Evolutionary conservation across 1,140 invertebrate genomes (phyloP).

Genomic region (Procambarus clarkii): DNA sequence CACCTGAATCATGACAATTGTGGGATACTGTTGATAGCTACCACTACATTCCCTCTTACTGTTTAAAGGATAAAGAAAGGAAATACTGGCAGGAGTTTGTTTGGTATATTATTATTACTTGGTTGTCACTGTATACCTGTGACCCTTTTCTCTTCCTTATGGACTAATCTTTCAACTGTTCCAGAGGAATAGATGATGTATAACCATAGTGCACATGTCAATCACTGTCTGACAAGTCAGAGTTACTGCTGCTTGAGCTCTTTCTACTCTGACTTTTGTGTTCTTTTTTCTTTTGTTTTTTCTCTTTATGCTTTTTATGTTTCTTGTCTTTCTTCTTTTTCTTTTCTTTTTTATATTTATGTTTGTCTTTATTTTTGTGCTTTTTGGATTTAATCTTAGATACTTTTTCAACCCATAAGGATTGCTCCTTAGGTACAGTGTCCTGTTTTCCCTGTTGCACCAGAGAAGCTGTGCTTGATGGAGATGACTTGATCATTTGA

Average conservation of each 20-base stretch:
- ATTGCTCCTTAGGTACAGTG: background rate
- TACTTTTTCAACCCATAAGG: conserved; percentile 43
- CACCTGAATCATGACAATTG: no score
- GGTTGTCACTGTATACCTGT: no score
- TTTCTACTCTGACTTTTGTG: background rate
- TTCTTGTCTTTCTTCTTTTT: conserved; percentile 56
- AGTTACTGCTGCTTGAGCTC: conserved; percentile 1
- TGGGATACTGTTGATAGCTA: no score
- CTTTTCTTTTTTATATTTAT: conserved; percentile 55
- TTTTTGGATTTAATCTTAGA: conserved; percentile 34
- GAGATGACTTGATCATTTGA: conserved; percentile 34
- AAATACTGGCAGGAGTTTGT: no score
- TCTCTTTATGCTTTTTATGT: conserved; percentile 32
- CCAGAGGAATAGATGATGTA: no score
- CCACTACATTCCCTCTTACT: no score
- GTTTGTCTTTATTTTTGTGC: conserved; percentile 53
- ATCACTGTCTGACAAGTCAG: background rate
- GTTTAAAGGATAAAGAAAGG: no score
- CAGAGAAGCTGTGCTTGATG: background rate
- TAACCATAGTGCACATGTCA: background rate
- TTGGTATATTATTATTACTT: no score
- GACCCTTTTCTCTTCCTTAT: no score
- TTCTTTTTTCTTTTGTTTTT: conserved; percentile 23
- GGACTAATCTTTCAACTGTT: no score
- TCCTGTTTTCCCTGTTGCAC: background rate